Conservation (phyloP, 2,113 vertebrate species). For the Gasterosteus aculeatus region DNA sequence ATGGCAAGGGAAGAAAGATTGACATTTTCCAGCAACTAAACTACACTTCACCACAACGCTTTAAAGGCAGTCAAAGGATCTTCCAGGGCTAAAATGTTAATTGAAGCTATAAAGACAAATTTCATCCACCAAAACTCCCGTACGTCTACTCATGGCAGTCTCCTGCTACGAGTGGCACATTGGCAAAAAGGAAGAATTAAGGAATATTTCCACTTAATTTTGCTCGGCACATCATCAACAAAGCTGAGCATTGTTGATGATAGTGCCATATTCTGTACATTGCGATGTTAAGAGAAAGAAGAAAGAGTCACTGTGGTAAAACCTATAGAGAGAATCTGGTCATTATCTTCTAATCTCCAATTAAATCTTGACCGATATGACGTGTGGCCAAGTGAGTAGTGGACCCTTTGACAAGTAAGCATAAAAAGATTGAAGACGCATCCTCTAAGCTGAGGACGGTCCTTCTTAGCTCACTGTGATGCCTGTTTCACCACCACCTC, state of each 20-base stretch:
- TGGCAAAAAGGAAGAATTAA: constrained; percentile 40
- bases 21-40: constrained; percentile 28
- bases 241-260: constrained; percentile 11
- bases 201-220: constrained; percentile 34
- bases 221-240: constrained; percentile 65
- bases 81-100: background rate
- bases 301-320: constrained; percentile 2
- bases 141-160: background rate
- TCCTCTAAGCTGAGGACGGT: constrained; percentile 1
- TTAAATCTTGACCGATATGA: background rate
- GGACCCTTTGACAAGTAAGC: constrained; percentile 1
- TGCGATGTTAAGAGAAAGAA: constrained; percentile 3
- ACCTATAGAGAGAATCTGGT: background rate
- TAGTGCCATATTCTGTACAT: background rate
- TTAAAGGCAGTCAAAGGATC: constrained; percentile 17
- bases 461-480: constrained; percentile 59
- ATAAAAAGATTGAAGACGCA: background rate
- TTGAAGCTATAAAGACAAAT: too few species aligned
- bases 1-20: constrained; percentile 23
- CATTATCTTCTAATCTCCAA: background rate
- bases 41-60: constrained; percentile 26
- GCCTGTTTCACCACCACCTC: constrained; percentile 22
- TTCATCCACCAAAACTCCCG: background rate
- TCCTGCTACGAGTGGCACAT: background rate
- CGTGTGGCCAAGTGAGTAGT: background rate